Percentiles rank a stretch among this genome's conserved stretches.
Conservation (phyloP, 2,888 invertebrate genomes). For the Andrena flavipes region DNA sequence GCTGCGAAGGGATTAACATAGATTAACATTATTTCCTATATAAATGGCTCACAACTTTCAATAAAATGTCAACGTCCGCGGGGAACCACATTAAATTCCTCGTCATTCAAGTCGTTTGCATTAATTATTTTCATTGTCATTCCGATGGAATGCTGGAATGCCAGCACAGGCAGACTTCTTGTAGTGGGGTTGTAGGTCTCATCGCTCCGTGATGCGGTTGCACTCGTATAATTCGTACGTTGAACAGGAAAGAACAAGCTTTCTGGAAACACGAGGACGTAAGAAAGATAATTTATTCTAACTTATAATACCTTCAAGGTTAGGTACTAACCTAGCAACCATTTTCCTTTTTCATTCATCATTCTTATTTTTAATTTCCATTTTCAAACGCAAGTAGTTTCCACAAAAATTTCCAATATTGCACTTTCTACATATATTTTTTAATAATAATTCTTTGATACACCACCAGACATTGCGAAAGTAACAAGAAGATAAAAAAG, state of each 20-base stretch:
- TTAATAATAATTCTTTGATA: too few species aligned
- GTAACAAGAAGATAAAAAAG: too few species aligned
- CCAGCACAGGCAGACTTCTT: neutral
- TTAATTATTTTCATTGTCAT: slow-evolving; percentile 16
- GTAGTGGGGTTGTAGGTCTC: neutral
- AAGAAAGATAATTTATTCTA: slow-evolving; percentile 15
- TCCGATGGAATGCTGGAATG: neutral
- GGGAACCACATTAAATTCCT: slow-evolving; percentile 13
- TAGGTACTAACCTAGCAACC: too few species aligned
- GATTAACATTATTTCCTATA: slow-evolving; percentile 22
- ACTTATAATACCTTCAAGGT: too few species aligned
- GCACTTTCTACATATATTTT: too few species aligned
- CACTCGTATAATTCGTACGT: too few species aligned
- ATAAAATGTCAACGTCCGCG: slow-evolving; percentile 38
- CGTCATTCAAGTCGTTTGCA: slow-evolving; percentile 16
- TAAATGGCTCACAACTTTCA: slow-evolving; percentile 27
- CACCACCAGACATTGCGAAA: too few species aligned
- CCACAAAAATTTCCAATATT: too few species aligned
- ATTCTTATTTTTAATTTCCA: too few species aligned
- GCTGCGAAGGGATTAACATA: slow-evolving; percentile 38
- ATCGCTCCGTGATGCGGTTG: neutral
- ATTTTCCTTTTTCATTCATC: too few species aligned
- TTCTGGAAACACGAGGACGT: neutral
- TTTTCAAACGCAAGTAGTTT: too few species aligned
- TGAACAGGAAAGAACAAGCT: neutral